Evolutionary conservation across 1,140 invertebrate species (phyloP).

Genomic region (Drosophila nasuta): DNA sequence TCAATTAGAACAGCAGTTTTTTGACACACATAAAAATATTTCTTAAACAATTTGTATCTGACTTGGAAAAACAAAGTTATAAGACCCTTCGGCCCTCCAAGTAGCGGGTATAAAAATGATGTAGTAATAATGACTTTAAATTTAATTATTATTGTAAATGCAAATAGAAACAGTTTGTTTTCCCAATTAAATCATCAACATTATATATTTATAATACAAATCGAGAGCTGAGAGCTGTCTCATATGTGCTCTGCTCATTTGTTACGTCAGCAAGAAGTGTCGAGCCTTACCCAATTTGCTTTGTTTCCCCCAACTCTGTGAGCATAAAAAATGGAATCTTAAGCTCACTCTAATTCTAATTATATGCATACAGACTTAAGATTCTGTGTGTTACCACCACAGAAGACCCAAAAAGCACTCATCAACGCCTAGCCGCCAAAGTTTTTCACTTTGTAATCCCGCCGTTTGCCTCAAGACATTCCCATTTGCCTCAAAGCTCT

Average conservation of each 20-base stretch:
- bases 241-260: slow-evolving; percentile 7
- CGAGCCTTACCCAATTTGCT: slow-evolving; percentile 23
- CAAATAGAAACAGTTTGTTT: neutral
- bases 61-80: too few relatives aligned
- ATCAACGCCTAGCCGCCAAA: slow-evolving; percentile 77
- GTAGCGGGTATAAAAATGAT: too few relatives aligned
- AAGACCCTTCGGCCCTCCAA: too few relatives aligned
- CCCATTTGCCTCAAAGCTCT: slow-evolving; percentile 21
- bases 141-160: neutral
- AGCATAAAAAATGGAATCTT: slow-evolving; percentile 29
- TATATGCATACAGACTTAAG: slow-evolving; percentile 63
- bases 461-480: slow-evolving; percentile 36
- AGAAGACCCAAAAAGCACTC: slow-evolving; percentile 48
- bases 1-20: too few relatives aligned
- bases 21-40: too few relatives aligned
- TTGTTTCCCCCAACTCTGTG: neutral
- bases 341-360: slow-evolving; percentile 60
- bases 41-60: too few relatives aligned
- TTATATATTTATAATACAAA: neutral
- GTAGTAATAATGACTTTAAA: too few relatives aligned
- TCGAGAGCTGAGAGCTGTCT: neutral
- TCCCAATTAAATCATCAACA: neutral
- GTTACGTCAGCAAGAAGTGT: slow-evolving; percentile 2
- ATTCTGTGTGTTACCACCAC: slow-evolving; percentile 50
- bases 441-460: slow-evolving; percentile 80